These are phyloP conservation scores for Nemapogon koenigi DNA, from an alignment of 2,888 invertebrate genomes.

Conservation along the genomic window DNA sequence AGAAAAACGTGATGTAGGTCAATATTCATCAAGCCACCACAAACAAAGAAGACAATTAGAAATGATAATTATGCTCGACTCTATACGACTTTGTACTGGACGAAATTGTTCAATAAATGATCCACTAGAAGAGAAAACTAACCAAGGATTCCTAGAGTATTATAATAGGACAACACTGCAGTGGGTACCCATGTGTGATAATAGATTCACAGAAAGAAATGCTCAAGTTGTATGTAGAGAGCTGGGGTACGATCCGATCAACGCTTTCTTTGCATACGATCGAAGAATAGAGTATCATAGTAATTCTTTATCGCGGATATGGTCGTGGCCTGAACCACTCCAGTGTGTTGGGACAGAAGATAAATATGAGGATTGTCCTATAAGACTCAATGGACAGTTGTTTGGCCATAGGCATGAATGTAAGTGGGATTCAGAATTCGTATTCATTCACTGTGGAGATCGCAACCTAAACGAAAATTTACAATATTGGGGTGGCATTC, in stretches of 20 bases:
- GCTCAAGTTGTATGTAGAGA: conserved; percentile 96
- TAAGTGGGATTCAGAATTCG: conserved; percentile 88
- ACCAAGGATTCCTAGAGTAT: conserved; percentile 92
- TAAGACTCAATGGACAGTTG: conserved; percentile 87
- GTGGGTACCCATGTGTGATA: conserved; percentile 97
- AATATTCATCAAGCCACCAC: conserved; percentile 34
- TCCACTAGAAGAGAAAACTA: conserved; percentile 50
- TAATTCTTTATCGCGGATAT: conserved; percentile 84
- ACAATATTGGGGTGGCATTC: conserved; percentile 95
- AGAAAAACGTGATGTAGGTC: conserved; percentile 41
- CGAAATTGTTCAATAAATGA: conserved; percentile 70
- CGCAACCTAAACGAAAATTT: conserved; percentile 68
- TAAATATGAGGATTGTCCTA: conserved; percentile 82
- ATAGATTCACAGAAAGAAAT: conserved; percentile 93
- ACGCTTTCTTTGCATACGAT: conserved; percentile 87
- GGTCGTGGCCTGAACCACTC: conserved; percentile 95
- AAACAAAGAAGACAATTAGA: conserved; percentile 62
- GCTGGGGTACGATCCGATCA: conserved; percentile 86
- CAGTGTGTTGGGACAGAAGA: conserved; percentile 82
- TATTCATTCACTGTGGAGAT: conserved; percentile 90
- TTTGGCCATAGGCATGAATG: conserved; percentile 87
- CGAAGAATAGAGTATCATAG: conserved; percentile 88
- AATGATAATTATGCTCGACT: conserved; percentile 61
- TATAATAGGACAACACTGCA: conserved; percentile 95
- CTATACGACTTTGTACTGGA: conserved; percentile 81